Base-by-base conservation (phyloP, 1,140 invertebrate genomes). In the Papilio aristodemus region DNA sequence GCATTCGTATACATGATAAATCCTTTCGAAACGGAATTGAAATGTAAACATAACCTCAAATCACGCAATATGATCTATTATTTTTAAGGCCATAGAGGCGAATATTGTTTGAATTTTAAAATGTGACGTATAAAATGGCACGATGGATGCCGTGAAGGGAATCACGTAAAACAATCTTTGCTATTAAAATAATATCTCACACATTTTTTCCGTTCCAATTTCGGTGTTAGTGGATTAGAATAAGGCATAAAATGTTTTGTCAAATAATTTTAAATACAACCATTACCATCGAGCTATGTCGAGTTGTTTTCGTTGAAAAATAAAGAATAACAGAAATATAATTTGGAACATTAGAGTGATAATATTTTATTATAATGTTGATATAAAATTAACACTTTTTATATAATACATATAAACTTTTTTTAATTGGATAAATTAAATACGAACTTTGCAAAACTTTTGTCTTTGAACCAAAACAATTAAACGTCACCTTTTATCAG, bases 11-110 rank as follows among this genome's bases (percentile, higher is more conserved):
- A 54, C 19, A 32, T n/a, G 22, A 59, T 60, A 72, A 54, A 19
- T 19, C 68, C 17, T 72, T 77, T 74, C 71, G 13, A 50, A 68
- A 69, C 71, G 39, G 10, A 64, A 38, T 10, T 8, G 13, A 50
- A 74, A 68, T 73, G 76, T 76, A 80, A 80, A 80, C 78, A 78
- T 72, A 60, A 14, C 0, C n/a, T 27, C 19, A 7, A 13, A 0
- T 22, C 69, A 68, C 3, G 57, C 39, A 5, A 68, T 67, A 67
- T 63, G 68, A 43, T 14, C 1, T 19, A 19, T 36, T 78, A 68
- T 22, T 0, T 0, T 0, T 0, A 1, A 25, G 4, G 0, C 0
- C 5, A 68, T 73, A 76, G 68, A 54, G 62, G 13, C 67, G 1
- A 69, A 19, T 50, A 63, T 78, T 11, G 57, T 32, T 43, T 71